These are phyloP conservation scores for Diadromus collaris DNA, from an alignment of 2,888 invertebrate species.

Conservation along the genomic window DNA sequence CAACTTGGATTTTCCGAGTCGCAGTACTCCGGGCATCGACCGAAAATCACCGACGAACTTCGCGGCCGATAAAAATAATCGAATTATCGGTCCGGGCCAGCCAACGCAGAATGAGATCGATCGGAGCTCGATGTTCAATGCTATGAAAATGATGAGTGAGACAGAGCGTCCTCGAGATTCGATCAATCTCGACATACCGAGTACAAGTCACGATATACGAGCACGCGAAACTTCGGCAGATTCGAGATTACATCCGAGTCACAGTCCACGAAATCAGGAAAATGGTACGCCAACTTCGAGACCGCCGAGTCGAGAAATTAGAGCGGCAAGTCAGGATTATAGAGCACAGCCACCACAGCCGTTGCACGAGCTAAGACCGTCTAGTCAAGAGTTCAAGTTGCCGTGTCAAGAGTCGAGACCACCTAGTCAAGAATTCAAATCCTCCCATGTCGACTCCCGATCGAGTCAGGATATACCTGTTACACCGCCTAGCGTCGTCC, in stretches of 20 bases:
- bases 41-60: slow-evolving; percentile 66
- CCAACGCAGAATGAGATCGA: slow-evolving; percentile 66
- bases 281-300: slow-evolving; percentile 66
- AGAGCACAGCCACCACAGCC: slow-evolving; percentile 48
- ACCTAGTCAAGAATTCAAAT: slow-evolving; percentile 70
- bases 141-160: slow-evolving; percentile 67
- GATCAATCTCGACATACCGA: slow-evolving; percentile 41
- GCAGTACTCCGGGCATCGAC: slow-evolving; percentile 59
- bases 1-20: slow-evolving; percentile 60
- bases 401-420: slow-evolving; percentile 67
- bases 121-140: slow-evolving; percentile 65
- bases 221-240: slow-evolving; percentile 23
- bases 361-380: slow-evolving; percentile 43
- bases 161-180: slow-evolving; percentile 66
- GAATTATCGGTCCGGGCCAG: slow-evolving; percentile 39
- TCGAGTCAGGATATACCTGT: slow-evolving; percentile 55
- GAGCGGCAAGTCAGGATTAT: slow-evolving; percentile 61
- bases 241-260: slow-evolving; percentile 36
- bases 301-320: slow-evolving; percentile 65
- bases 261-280: slow-evolving; percentile 62
- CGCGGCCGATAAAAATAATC: slow-evolving; percentile 60
- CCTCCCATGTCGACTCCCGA: slow-evolving; percentile 62
- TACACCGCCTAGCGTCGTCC: not conserved
- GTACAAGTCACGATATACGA: slow-evolving; percentile 35
- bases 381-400: slow-evolving; percentile 67